Base-by-base conservation (phyloP, 2,797 vertebrate genomes). In the Bradypus variegatus region DNA sequence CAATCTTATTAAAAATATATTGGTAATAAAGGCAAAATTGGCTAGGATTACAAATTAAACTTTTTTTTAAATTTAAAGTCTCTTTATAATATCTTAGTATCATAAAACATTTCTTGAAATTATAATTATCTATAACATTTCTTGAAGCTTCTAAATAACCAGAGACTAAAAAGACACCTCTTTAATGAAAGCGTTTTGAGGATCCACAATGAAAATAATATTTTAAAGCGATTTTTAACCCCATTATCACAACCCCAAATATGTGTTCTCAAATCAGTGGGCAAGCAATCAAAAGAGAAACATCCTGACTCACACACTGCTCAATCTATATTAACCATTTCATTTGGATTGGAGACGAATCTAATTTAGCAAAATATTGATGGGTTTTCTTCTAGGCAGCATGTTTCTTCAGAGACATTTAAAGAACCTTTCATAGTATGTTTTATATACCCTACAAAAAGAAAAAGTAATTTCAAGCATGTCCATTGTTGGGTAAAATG, bases 331-430 rank as follows among this genome's bases (percentile, higher is more conserved):
- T 48, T 48, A 72, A 72, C 72, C 31, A 90, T 89, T 79, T 58
- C 21, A 95, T 92, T 92, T 91, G 36, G 7, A 88, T 83, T 87
- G 90, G 90, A 80, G 76, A 89, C 73, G 60, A 87, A 86, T 81
- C 27, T 53, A 91, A 75, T 64, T 90, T 81, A 64, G 41, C 4
- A 86, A 89, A 79, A 82, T 92, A 62, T 92, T 92, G 76, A 88
- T 15, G 94, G 65, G 19, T 55, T 89, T 78, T 95, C 21, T 89
- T 91, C 50, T 88, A 78, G 53, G 78, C 18, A 41, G 29, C 31
- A 55, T 38, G 27, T 25, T 82, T 76, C 12, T 76, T 92, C 70
- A 69, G 67, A 91, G 45, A 81, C 38, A 78, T 33, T 95, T 88
- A 53, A 77, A 82, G 14, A 91, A 80, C 1, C 3, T 70, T 91